phyloP scores from a whole-genome alignment of 2,888 invertebrate species.

The Netelia virgata region DNA sequence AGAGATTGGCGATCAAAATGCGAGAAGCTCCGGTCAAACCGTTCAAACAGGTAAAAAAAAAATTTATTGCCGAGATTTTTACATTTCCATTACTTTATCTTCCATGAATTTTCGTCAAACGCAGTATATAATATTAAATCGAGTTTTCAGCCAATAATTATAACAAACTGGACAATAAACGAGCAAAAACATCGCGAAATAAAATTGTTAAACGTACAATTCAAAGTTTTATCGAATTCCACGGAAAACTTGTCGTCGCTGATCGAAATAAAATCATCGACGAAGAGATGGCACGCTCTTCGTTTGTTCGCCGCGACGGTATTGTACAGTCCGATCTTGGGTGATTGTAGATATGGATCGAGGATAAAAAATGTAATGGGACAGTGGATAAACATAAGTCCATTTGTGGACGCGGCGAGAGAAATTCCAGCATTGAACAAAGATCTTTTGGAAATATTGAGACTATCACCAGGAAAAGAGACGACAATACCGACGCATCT shows the following conservation, averaged over 20 bases:
- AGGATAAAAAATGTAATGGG: slow-evolving; percentile 80
- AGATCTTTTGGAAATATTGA: slow-evolving; percentile 72
- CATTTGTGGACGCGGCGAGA: slow-evolving; percentile 75
- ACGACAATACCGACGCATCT: slow-evolving; percentile 81
- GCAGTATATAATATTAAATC: background rate
- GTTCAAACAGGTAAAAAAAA: slow-evolving; percentile 13
- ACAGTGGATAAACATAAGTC: slow-evolving; percentile 78
- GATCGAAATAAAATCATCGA: slow-evolving; percentile 79
- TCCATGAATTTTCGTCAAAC: background rate
- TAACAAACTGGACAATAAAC: slow-evolving; percentile 69
- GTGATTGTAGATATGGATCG: slow-evolving; percentile 82
- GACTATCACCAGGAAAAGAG: slow-evolving; percentile 71
- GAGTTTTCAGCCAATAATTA: slow-evolving; percentile 74
- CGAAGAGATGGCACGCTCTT: slow-evolving; percentile 79
- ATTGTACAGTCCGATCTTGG: slow-evolving; percentile 82
- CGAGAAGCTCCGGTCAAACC: background rate
- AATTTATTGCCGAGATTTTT: background rate
- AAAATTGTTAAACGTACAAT: slow-evolving; percentile 74
- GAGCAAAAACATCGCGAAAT: slow-evolving; percentile 68
- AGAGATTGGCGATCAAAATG: slow-evolving; percentile 68
- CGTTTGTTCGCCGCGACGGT: slow-evolving; percentile 82
- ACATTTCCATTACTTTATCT: background rate
- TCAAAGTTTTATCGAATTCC: slow-evolving; percentile 76
- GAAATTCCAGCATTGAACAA: slow-evolving; percentile 71
- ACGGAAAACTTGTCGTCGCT: slow-evolving; percentile 76